These are phyloP conservation scores for Lamproptera curius DNA, from an alignment of 2,888 invertebrate species.

Conservation along the genomic window DNA sequence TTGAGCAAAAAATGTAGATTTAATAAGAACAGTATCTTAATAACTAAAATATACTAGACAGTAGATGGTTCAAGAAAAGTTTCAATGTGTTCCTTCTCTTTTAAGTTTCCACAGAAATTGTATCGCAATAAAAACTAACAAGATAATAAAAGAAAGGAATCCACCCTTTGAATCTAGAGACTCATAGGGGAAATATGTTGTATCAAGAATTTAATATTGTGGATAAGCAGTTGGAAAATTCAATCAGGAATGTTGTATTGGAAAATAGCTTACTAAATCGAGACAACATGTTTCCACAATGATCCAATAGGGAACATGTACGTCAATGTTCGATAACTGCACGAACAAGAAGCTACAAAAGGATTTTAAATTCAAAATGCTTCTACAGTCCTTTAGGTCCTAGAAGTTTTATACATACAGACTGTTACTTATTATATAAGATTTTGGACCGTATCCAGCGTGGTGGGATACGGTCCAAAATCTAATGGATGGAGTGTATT, in stretches of 20 bases:
- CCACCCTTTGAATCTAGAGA: slow-evolving; percentile 18
- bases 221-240: slow-evolving; percentile 57
- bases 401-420: too few relatives aligned
- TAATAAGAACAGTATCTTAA: too few relatives aligned
- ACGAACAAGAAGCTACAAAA: too few relatives aligned
- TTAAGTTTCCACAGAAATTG: not conserved
- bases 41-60: too few relatives aligned
- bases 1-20: too few relatives aligned
- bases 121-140: not conserved
- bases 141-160: slow-evolving; percentile 7
- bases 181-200: slow-evolving; percentile 37
- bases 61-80: too few relatives aligned
- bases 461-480: too few relatives aligned
- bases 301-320: slow-evolving; percentile 11
- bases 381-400: too few relatives aligned
- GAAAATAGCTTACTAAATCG: slow-evolving; percentile 38
- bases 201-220: slow-evolving; percentile 66
- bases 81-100: not conserved
- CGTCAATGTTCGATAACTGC: slow-evolving; percentile 2
- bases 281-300: slow-evolving; percentile 20
- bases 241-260: slow-evolving; percentile 47
- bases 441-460: too few relatives aligned
- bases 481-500: too few relatives aligned
- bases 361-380: not conserved
- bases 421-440: too few relatives aligned